A percentile compares a stretch with the other conserved stretches of the same genome.
These are phyloP conservation scores for Xanthorhoe spadicearia DNA, from an alignment of 2,888 invertebrate genomes.

Conservation along the genomic window DNA sequence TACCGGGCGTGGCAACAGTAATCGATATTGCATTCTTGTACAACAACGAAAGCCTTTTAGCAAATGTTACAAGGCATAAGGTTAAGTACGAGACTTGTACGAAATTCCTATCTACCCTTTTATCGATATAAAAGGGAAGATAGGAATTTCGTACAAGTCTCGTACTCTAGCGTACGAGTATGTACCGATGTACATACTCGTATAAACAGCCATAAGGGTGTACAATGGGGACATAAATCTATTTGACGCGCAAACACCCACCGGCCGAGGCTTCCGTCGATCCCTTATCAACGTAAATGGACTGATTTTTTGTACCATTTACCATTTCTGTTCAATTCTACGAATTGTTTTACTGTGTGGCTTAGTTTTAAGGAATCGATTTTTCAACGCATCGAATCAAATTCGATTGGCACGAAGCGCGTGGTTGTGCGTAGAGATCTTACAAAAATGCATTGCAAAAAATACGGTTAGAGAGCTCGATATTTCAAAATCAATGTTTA, in stretches of 20 bases:
- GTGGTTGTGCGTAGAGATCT: conserved; percentile 16
- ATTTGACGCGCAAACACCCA: conserved; percentile 39
- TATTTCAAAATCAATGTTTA: not conserved
- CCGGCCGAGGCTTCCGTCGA: conserved; percentile 37
- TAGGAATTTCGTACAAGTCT: conserved; percentile 32
- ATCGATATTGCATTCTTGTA: conserved; percentile 40
- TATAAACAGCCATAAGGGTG: conserved; percentile 39
- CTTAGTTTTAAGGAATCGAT: conserved; percentile 13
- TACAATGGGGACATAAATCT: conserved; percentile 47
- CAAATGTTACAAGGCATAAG: conserved; percentile 39
- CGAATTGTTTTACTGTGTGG: conserved; percentile 9
- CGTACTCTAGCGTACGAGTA: too few species aligned
- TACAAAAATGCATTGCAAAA: conserved; percentile 1
- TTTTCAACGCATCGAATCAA: conserved; percentile 19
- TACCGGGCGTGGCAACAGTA: conserved; percentile 41
- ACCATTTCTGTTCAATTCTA: conserved; percentile 26
- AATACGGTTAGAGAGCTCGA: conserved; percentile 1
- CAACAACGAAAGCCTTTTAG: conserved; percentile 46
- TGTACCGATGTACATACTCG: too few species aligned
- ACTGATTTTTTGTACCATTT: conserved; percentile 34
- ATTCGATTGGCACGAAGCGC: conserved; percentile 9
- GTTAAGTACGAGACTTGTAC: conserved; percentile 34
- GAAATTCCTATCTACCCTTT: conserved; percentile 36
- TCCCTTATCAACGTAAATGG: conserved; percentile 41
- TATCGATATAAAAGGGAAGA: conserved; percentile 40